Conservation (phyloP, 2,113 vertebrate genomes). For the Grantiella picta region DNA sequence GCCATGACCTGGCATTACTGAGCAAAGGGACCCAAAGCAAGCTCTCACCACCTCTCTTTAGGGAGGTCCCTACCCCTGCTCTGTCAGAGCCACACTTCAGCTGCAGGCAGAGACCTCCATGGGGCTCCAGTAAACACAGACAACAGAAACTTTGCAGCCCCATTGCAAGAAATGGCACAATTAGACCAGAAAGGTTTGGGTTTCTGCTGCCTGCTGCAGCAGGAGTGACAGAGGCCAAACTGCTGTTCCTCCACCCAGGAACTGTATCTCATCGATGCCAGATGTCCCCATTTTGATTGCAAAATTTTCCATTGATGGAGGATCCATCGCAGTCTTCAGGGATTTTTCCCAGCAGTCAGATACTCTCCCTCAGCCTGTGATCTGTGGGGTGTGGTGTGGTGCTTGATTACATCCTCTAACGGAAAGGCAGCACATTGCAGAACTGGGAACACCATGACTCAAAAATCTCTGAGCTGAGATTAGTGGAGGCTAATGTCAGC, state of each 20-base stretch:
- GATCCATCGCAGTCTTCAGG: background rate
- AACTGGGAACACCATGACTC: background rate
- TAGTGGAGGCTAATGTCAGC: background rate
- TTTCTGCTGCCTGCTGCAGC: background rate
- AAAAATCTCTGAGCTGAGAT: conserved; percentile 12
- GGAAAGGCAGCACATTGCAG: background rate
- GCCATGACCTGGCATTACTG: background rate
- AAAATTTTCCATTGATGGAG: background rate
- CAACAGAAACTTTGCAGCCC: background rate
- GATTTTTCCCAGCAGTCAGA: background rate
- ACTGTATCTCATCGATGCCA: background rate
- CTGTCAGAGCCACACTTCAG: rapidly evolving
- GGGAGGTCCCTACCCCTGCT: background rate
- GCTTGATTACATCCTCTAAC: background rate
- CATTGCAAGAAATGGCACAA: background rate
- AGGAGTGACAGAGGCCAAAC: background rate
- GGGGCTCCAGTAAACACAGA: background rate
- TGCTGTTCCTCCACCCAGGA: background rate
- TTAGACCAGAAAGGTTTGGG: background rate
- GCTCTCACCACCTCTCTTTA: too few relatives aligned
- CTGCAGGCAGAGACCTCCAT: background rate
- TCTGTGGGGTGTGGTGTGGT: background rate
- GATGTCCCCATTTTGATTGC: background rate
- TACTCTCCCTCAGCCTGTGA: rapidly evolving
- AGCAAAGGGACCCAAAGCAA: background rate